phyloP scores from a whole-genome alignment of 1,140 invertebrate species.

The honey bee (Apis mellifera) region DNA sequence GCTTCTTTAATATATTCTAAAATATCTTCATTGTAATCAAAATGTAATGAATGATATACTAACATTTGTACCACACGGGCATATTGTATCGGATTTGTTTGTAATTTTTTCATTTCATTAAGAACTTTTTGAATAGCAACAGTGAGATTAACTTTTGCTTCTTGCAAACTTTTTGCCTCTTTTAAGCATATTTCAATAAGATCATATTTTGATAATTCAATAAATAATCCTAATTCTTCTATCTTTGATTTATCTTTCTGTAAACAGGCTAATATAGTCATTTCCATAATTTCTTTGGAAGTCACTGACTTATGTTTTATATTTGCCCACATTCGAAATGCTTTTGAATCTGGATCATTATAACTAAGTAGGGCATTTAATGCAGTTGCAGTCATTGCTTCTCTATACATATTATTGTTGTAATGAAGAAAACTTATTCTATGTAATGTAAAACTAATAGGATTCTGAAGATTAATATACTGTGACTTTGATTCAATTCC shows the following conservation, averaged over 20 bases:
- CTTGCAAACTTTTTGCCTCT: constrained; percentile 66
- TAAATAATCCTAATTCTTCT: constrained; percentile 67
- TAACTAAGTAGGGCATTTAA: constrained; percentile 70
- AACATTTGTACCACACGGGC: constrained; percentile 67
- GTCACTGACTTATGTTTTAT: constrained; percentile 66
- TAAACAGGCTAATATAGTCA: constrained; percentile 71
- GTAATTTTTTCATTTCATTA: constrained; percentile 60
- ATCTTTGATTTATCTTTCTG: constrained; percentile 55
- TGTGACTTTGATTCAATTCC: constrained; percentile 33
- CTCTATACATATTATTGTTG: constrained; percentile 58
- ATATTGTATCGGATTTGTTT: constrained; percentile 57
- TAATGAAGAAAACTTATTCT: constrained; percentile 64
- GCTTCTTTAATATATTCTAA: constrained; percentile 62
- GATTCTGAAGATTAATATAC: constrained; percentile 53
- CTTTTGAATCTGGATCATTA: constrained; percentile 60
- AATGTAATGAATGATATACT: constrained; percentile 65
- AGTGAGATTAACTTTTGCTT: constrained; percentile 59
- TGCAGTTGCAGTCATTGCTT: constrained; percentile 69
- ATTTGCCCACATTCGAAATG: constrained; percentile 69
- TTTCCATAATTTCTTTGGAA: constrained; percentile 48
- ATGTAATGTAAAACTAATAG: constrained; percentile 55
- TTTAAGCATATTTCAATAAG: constrained; percentile 64
- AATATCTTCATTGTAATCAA: constrained; percentile 45
- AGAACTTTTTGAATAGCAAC: constrained; percentile 58
- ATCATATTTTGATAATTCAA: constrained; percentile 66